Conservation (phyloP, 2,888 invertebrate genomes). For the Uropetala carovei region DNA sequence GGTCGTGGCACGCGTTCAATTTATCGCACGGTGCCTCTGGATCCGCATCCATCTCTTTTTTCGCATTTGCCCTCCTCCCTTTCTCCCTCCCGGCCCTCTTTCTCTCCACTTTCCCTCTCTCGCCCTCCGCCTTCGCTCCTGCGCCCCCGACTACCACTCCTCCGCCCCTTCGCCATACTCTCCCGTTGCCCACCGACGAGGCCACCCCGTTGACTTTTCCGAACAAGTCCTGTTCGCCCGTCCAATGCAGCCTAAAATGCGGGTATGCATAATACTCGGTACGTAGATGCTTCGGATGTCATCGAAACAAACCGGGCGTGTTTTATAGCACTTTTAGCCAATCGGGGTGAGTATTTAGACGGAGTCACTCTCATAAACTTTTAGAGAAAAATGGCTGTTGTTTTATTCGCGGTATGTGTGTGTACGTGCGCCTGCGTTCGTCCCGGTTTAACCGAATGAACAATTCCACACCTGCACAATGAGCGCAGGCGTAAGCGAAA, state of each 20-base stretch:
- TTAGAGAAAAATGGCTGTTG: too few species aligned
- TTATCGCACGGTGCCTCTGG: slow-evolving; percentile 30
- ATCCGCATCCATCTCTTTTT: slow-evolving; percentile 18
- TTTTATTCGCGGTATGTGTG: too few species aligned
- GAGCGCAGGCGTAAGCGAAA: too few species aligned
- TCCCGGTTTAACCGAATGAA: too few species aligned
- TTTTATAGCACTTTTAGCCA: slow-evolving; percentile 32
- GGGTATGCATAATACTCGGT: not conserved
- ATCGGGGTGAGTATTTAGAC: not conserved
- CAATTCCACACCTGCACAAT: too few species aligned
- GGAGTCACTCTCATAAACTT: not conserved
- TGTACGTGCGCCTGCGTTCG: too few species aligned
- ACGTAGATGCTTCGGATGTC: not conserved
- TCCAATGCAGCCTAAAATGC: not conserved
- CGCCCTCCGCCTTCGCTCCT: too few species aligned
- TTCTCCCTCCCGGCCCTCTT: too few species aligned
- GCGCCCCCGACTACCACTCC: too few species aligned
- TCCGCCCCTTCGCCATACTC: not conserved
- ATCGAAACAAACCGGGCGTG: slow-evolving; percentile 28
- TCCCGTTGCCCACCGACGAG: not conserved
- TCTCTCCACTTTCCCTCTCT: too few species aligned
- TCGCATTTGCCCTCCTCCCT: not conserved
- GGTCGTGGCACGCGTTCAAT: slow-evolving; percentile 39
- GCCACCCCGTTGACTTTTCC: not conserved
- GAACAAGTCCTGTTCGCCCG: slow-evolving; percentile 12